Evolutionary conservation across 2,888 invertebrate genomes (phyloP), one percentile per base, ranked within the genome.

Genomic region (Blomia tropicalis): DNA sequence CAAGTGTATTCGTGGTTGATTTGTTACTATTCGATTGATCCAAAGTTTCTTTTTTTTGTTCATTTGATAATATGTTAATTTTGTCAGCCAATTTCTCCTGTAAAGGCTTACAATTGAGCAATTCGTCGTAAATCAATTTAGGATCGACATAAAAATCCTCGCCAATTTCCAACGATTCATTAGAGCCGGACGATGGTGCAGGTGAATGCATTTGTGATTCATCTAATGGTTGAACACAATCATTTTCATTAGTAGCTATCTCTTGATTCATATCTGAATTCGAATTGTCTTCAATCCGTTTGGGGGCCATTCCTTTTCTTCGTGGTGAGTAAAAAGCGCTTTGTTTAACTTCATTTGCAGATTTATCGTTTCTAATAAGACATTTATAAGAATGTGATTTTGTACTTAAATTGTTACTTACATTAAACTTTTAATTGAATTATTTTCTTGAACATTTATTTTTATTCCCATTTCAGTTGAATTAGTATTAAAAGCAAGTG

Each of bases 51-150:
- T 44, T 43, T 23, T 44, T 27, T 19, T 19, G 23, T 17, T n/a
- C 25, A 36, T n/a, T 29, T 14, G 47, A 43, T 7, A 59, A 31
- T 61, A 54, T 61, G 11, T 62, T 58, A 4, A 62, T 62, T 36
- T 43, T 62, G n/a, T 58, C 19, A 17, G 62, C 62, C 41, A 62
- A 43, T 44, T 44, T 44, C 11, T 62, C 62, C 25, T 62, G 62
- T 41, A 62, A 47, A 44, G 62, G 56, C 43, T 43, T 27, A 56
- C 36, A 62, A 23, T 62, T 62, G 2, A 62, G n/a, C n/a, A 62
- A 27, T 58, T 56, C 62, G 17, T 58, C 58, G n/a, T 53, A 56
- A 25, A 62, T 58, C 4, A 60, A 30, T 51, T 51, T 32, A 11
- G 60, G 60, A 36, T 60, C 36, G 19, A 60, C 53, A 17, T 23